Conservation (phyloP, 2,888 invertebrate species). For the Sinopyrophorus schimmeli region DNA sequence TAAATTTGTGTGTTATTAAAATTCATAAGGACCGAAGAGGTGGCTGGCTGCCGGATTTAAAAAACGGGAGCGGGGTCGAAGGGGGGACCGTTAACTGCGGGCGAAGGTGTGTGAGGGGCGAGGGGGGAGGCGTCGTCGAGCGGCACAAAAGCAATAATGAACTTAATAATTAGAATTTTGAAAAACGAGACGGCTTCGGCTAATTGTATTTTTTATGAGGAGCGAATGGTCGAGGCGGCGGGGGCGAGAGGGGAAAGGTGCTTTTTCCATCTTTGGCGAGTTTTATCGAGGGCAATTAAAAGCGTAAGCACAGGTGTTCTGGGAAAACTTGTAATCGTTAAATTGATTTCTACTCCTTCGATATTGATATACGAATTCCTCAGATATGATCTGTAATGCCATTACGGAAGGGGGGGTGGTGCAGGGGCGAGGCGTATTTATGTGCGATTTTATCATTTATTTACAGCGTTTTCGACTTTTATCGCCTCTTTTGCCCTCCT, state of each 20-base stretch:
- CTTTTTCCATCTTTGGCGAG: slow-evolving; percentile 17
- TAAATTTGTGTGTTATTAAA: slow-evolving; percentile 53
- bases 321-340: slow-evolving; percentile 46
- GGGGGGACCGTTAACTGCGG: too few species aligned
- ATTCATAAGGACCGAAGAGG: too few species aligned
- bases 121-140: too few species aligned
- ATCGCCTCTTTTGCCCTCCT: too few species aligned
- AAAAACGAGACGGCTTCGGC: slow-evolving; percentile 22
- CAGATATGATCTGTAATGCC: slow-evolving; percentile 49
- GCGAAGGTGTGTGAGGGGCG: too few species aligned
- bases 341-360: slow-evolving; percentile 50
- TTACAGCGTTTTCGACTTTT: slow-evolving; percentile 51
- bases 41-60: too few species aligned
- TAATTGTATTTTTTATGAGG: slow-evolving; percentile 24
- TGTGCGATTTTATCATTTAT: slow-evolving; percentile 51
- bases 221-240: background rate
- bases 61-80: too few species aligned
- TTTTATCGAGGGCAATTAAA: slow-evolving; percentile 46
- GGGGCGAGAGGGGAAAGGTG: slow-evolving; percentile 13
- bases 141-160: slow-evolving; percentile 17
- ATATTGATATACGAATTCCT: slow-evolving; percentile 49
- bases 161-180: slow-evolving; percentile 28
- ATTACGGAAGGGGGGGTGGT: too few species aligned
- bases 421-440: too few species aligned
- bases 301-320: slow-evolving; percentile 49